phyloP scores from a whole-genome alignment of 2,797 vertebrate species.

The Amblyopsis hoosieri region DNA sequence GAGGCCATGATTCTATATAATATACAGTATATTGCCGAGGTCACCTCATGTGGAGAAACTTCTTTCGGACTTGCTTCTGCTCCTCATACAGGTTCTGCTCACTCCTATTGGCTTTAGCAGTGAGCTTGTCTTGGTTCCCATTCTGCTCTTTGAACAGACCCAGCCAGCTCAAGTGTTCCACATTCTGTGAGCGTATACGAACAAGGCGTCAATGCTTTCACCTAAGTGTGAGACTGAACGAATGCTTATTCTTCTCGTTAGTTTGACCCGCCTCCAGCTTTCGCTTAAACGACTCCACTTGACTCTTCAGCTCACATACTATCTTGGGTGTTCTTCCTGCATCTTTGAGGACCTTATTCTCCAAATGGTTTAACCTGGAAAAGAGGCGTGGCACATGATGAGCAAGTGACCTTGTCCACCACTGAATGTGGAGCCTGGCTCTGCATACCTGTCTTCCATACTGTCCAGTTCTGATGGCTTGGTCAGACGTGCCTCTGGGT shows the following conservation, averaged over 20 bases:
- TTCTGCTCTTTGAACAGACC: conserved; percentile 48
- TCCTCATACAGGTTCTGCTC: conserved; percentile 35
- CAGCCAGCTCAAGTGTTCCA: conserved; percentile 63
- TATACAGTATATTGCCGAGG: too few relatives aligned
- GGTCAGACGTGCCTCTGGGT: conserved; percentile 27
- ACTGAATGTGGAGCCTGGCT: fast-evolving
- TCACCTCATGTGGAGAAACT: conserved; percentile 60
- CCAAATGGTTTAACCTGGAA: conserved; percentile 50
- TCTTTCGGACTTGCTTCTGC: conserved; percentile 37
- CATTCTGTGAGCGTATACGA: conserved; percentile 30
- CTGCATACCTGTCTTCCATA: conserved; percentile 57
- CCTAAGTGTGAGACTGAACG: not conserved
- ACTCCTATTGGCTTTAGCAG: conserved; percentile 5
- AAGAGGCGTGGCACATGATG: not conserved
- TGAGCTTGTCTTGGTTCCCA: conserved; percentile 17
- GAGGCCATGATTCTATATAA: too few relatives aligned
- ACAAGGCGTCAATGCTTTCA: not conserved
- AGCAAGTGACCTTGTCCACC: not conserved
- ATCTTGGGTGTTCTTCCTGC: conserved; percentile 36
- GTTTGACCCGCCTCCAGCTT: conserved; percentile 63
- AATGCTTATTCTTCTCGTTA: not conserved
- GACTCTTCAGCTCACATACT: conserved; percentile 56
- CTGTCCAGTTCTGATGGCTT: conserved; percentile 38
- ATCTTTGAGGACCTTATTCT: conserved; percentile 36
- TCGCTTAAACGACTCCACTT: conserved; percentile 66